Conservation (phyloP, 2,888 invertebrate species). For the Phragmatobia fuliginosa region DNA sequence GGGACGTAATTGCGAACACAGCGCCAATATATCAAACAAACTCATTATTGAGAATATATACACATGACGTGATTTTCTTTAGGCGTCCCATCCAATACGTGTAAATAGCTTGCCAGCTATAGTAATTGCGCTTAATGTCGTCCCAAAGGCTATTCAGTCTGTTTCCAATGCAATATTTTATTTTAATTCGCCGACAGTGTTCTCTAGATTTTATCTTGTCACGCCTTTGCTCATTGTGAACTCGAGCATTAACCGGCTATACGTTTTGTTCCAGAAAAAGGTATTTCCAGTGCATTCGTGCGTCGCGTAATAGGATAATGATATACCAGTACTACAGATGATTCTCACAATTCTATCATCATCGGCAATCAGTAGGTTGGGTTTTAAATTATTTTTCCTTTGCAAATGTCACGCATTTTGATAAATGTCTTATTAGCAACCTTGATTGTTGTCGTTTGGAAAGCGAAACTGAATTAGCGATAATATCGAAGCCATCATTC, state of each 20-base stretch:
- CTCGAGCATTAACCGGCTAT: slow-evolving; percentile 67
- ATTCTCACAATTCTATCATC: slow-evolving; percentile 32
- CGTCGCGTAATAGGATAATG: slow-evolving; percentile 71
- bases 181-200: slow-evolving; percentile 76
- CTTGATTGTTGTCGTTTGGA: slow-evolving; percentile 30
- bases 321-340: slow-evolving; percentile 52
- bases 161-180: slow-evolving; percentile 79
- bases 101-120: slow-evolving; percentile 68
- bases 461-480: slow-evolving; percentile 37
- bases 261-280: slow-evolving; percentile 70
- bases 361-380: slow-evolving; percentile 24
- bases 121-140: slow-evolving; percentile 80
- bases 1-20: slow-evolving; percentile 71
- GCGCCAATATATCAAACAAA: slow-evolving; percentile 71
- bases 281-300: slow-evolving; percentile 64
- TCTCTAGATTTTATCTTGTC: slow-evolving; percentile 83
- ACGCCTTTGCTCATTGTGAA: slow-evolving; percentile 78
- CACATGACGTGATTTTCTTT: slow-evolving; percentile 61
- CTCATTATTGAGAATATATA: slow-evolving; percentile 65
- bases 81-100: slow-evolving; percentile 60
- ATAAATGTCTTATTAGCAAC: slow-evolving; percentile 28
- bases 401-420: slow-evolving; percentile 14
- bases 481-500: slow-evolving; percentile 33
- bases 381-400: slow-evolving; percentile 24
- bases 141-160: slow-evolving; percentile 79